phyloP scores from a whole-genome alignment of 2,888 invertebrate genomes.

The Oscheius sp. region DNA sequence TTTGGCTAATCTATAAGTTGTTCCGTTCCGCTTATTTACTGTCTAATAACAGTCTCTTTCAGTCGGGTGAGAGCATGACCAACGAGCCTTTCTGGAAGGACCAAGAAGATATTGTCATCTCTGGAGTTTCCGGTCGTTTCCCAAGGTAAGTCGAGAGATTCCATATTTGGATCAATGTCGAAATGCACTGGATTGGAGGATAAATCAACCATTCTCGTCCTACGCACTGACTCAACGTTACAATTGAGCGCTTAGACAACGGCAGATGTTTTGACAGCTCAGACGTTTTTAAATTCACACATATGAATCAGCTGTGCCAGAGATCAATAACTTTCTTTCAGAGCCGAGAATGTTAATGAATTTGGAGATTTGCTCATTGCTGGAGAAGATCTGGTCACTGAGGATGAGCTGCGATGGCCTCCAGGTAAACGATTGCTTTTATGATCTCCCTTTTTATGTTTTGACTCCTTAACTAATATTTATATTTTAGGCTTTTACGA shows the following conservation, averaged over 20 bases:
- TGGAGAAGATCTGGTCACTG: constrained; percentile 90
- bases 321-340: constrained; percentile 26
- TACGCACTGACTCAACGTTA: too few relatives aligned
- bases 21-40: constrained; percentile 5
- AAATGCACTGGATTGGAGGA: not conserved
- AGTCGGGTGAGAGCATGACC: constrained; percentile 34
- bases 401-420: constrained; percentile 88
- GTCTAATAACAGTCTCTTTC: not conserved
- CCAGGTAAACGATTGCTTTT: constrained; percentile 72
- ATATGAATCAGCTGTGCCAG: not conserved
- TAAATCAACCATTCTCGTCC: too few relatives aligned
- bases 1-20: constrained; percentile 4
- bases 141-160: constrained; percentile 79
- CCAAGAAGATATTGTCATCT: constrained; percentile 73
- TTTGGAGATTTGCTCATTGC: constrained; percentile 89
- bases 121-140: constrained; percentile 77
- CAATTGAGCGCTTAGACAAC: too few relatives aligned
- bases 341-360: constrained; percentile 88
- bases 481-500: constrained; percentile 71
- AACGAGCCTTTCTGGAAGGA: constrained; percentile 66
- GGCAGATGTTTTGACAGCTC: not conserved
- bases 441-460: not conserved
- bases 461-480: constrained; percentile 2
- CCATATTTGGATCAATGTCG: too few relatives aligned
- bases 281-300: not conserved